Evolutionary conservation across 2,113 vertebrate species (phyloP), one percentile per base, ranked within the genome.

Genomic region (mouse (Mus musculus)): DNA sequence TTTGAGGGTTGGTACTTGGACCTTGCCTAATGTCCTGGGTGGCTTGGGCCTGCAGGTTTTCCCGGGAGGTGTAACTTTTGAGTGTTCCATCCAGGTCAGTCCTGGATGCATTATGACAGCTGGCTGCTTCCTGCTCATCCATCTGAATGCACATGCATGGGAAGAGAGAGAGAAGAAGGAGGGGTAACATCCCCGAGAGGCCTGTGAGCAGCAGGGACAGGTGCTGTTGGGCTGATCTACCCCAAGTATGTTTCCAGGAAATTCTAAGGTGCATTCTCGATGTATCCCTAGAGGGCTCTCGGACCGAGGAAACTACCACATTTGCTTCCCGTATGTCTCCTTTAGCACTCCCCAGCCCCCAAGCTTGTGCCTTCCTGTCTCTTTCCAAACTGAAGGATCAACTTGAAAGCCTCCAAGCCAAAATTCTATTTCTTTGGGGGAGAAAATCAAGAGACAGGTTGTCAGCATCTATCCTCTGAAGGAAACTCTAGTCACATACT

Each of bases 301-400:
- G 3, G 59, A 24, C n/a, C 30, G 33, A 36, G 3, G n/a, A 46
- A 0, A 73, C 3, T 3, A 19, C 0, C 8, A 10, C 2, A 13
- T 46, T 30, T 65, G 22, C 16, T n/a, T 19, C 11, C n/a, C 11
- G 59, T 28, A 0, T 46, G 42, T 10, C 63, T 52, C 28, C 0
- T 11, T 87, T 69, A 49, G 17, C 2, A 69, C 12, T 71, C 19
- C 65, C 11, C 5, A 22, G 46, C 11, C 11, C 65, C 30, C 12
- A 71, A 69, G 30, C 86, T 16, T n/a, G 67, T n/a, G 73, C 67
- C 39, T 63, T 22, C 39, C 22, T 28, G 49, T 39, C 54, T 22
- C n/a, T 59, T 63, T 73, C 92, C 73, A 81, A 5, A 65, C 33
- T 28, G 36, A 80, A 24, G 73, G 13, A 36, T 3, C 6, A 54